phyloP scores from a whole-genome alignment of 2,888 invertebrate genomes.

The Perizoma flavofasciatum region DNA sequence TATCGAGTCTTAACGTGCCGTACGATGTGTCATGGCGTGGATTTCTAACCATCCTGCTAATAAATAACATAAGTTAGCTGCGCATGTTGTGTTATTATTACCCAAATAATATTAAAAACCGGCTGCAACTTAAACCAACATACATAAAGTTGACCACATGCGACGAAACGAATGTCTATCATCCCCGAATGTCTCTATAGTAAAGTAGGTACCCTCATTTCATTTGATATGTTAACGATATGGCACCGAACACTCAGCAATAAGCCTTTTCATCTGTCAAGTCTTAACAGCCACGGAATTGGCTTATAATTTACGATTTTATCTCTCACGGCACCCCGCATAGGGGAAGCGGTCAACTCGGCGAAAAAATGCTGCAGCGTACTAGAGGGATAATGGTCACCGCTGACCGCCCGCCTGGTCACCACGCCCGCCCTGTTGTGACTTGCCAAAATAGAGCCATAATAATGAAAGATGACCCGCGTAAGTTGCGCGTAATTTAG shows the following conservation, averaged over 20 bases:
- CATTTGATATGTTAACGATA: constrained; percentile 77
- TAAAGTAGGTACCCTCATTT: constrained; percentile 71
- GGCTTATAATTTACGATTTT: constrained; percentile 84
- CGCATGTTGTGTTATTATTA: constrained; percentile 35
- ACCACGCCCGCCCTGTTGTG: constrained; percentile 73
- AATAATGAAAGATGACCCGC: constrained; percentile 79
- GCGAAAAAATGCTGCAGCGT: constrained; percentile 69
- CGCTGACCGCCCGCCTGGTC: constrained; percentile 59
- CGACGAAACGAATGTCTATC: constrained; percentile 62
- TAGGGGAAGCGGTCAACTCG: constrained; percentile 78
- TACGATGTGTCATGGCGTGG: constrained; percentile 26
- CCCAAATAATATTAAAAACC: constrained; percentile 36
- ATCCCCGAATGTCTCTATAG: constrained; percentile 65
- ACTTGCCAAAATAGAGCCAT: constrained; percentile 82
- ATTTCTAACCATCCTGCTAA: constrained; percentile 16
- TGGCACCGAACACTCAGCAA: constrained; percentile 67
- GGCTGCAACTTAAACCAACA: constrained; percentile 34
- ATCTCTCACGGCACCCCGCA: constrained; percentile 75
- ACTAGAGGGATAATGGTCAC: constrained; percentile 70
- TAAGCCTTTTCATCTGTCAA: constrained; percentile 83
- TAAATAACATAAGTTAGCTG: constrained; percentile 26
- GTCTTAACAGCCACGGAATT: constrained; percentile 80
- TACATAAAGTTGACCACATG: constrained; percentile 49
- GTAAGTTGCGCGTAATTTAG: constrained; percentile 77
- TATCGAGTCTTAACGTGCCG: constrained; percentile 17